Evolutionary conservation across 2,888 invertebrate species (phyloP).

Genomic region (Hanleya hanleyi): DNA sequence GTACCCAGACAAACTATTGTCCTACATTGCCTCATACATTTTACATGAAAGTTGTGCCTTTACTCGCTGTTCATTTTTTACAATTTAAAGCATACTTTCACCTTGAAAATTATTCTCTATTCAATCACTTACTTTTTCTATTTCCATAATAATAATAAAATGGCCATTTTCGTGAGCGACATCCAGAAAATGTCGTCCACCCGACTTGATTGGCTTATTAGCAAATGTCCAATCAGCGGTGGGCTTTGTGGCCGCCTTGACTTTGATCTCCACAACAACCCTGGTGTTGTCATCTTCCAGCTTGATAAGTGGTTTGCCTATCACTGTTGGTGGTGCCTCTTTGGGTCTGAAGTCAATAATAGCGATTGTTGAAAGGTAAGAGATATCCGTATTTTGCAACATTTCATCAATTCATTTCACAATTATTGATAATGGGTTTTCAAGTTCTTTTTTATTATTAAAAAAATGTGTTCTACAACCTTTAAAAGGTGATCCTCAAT

Average conservation of each 20-base stretch:
- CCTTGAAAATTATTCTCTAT: too few relatives aligned
- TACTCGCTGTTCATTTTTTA: too few relatives aligned
- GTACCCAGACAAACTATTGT: too few relatives aligned
- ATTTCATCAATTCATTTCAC: too few relatives aligned
- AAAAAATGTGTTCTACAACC: too few relatives aligned
- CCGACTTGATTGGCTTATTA: slow-evolving; percentile 86
- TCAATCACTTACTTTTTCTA: slow-evolving; percentile 68
- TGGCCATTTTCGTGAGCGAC: slow-evolving; percentile 80
- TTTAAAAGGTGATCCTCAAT: too few relatives aligned
- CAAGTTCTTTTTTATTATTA: too few relatives aligned
- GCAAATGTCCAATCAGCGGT: slow-evolving; percentile 61
- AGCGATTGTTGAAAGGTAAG: too few relatives aligned
- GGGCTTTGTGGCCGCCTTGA: slow-evolving; percentile 52
- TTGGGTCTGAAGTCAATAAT: slow-evolving; percentile 36
- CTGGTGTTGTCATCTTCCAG: slow-evolving; percentile 87
- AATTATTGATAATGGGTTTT: too few relatives aligned
- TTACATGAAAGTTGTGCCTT: too few relatives aligned
- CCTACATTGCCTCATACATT: too few relatives aligned
- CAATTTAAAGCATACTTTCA: background rate
- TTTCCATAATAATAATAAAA: slow-evolving; percentile 54
- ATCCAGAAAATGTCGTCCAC: slow-evolving; percentile 87
- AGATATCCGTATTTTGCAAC: too few relatives aligned
- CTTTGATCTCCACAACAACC: slow-evolving; percentile 54
- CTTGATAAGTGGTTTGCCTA: slow-evolving; percentile 91
- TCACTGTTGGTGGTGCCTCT: slow-evolving; percentile 40